Conservation (phyloP, 2,113 vertebrate species). For the Callipepla squamata region DNA sequence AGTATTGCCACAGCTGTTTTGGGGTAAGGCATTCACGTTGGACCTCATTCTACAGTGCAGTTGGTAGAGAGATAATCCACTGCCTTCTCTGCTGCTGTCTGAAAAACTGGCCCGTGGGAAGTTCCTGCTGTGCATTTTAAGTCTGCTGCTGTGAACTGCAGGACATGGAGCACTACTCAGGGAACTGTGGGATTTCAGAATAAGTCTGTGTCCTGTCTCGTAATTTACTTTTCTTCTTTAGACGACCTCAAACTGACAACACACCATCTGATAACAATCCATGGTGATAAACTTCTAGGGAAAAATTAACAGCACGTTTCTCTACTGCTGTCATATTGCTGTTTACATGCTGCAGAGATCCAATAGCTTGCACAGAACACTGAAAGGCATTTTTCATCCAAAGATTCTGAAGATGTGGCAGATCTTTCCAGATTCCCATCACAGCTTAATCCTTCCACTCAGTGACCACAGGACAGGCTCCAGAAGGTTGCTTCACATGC, state of each 20-base stretch:
- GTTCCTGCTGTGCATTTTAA: background rate
- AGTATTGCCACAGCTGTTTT: background rate
- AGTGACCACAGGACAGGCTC: background rate
- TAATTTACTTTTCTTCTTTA: background rate
- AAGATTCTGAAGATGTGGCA: background rate
- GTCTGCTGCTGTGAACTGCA: background rate
- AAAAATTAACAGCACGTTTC: background rate
- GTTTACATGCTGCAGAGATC: background rate
- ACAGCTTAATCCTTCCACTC: constrained; percentile 23
- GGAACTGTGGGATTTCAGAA: background rate
- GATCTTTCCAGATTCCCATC: background rate
- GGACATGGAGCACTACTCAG: background rate
- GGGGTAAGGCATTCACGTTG: background rate
- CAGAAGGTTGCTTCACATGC: background rate
- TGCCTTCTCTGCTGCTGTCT: background rate
- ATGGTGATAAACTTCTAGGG: background rate
- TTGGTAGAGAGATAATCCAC: background rate
- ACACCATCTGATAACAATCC: background rate
- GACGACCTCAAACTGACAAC: background rate
- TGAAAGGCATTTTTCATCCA: background rate
- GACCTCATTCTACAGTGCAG: background rate
- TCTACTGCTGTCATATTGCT: background rate
- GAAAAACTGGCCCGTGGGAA: background rate
- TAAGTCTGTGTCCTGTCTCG: background rate
- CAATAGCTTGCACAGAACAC: background rate